Conservation (phyloP, 1,140 invertebrate genomes). For the Drosophila sturtevanti region DNA sequence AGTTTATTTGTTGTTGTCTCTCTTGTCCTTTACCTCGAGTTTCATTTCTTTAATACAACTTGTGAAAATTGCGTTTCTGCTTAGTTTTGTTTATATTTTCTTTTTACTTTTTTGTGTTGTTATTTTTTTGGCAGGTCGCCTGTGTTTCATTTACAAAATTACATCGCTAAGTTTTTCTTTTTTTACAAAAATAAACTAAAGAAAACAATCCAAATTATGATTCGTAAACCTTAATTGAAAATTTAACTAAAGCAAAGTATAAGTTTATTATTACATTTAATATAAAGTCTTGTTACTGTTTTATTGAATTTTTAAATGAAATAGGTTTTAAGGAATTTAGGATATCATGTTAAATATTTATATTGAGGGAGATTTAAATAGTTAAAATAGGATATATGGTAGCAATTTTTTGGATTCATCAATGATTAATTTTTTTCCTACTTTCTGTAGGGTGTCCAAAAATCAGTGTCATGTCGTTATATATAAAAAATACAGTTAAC, state of each 20-base stretch:
- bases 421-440: no score
- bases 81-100: slow-evolving; percentile 33
- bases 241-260: background rate
- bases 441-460: background rate
- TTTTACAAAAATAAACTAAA: background rate
- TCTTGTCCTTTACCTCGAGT: slow-evolving; percentile 13
- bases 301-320: no score
- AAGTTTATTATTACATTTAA: background rate
- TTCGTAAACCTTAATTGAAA: background rate
- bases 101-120: slow-evolving; percentile 24
- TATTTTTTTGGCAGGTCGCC: slow-evolving; percentile 27
- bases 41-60: slow-evolving; percentile 58
- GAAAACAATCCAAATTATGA: background rate
- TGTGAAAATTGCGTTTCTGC: slow-evolving; percentile 54
- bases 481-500: background rate
- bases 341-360: no score
- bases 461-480: background rate
- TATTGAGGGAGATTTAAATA: no score
- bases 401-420: no score
- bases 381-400: no score
- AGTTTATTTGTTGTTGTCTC: slow-evolving; percentile 31
- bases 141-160: slow-evolving; percentile 66
- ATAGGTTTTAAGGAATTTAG: no score
- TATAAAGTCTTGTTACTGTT: no score
- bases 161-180: slow-evolving; percentile 13